Percentiles rank a stretch among this genome's conserved stretches.
Evolutionary conservation across 1,140 invertebrate genomes (phyloP).

Genomic region (Lepeophtheirus salmonis): DNA sequence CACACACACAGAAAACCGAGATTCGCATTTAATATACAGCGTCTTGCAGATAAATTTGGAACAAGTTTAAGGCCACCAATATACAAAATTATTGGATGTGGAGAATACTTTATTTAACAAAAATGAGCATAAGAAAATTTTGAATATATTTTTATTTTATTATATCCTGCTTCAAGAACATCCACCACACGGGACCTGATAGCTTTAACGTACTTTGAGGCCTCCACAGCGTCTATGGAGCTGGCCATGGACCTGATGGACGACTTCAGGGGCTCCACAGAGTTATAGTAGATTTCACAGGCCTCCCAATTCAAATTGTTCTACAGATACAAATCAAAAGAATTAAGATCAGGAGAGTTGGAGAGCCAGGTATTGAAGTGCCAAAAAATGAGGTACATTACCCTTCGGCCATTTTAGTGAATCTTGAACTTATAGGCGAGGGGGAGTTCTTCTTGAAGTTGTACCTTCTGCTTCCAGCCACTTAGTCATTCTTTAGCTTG

Average conservation of each 20-base stretch:
- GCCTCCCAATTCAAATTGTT: no score
- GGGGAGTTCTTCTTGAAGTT: neutral
- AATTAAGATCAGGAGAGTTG: neutral
- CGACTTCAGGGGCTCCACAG: neutral
- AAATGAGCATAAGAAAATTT: no score
- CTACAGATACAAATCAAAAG: neutral
- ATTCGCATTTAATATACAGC: no score
- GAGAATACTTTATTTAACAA: no score
- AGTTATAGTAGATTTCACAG: neutral
- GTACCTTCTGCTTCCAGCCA: neutral
- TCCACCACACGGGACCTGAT: neutral
- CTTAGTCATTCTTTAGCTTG: neutral
- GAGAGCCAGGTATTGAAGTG: neutral
- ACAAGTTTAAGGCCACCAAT: no score
- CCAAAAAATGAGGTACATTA: neutral
- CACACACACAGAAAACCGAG: no score
- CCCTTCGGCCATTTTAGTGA: neutral
- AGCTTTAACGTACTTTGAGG: no score
- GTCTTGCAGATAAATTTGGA: no score
- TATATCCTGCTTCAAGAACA: neutral
- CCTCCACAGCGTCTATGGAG: neutral
- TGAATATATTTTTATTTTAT: no score
- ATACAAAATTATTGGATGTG: no score
- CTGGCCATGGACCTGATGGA: neutral
- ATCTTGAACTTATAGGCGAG: neutral